Evolutionary conservation across 2,113 vertebrate species (phyloP), one percentile per base, ranked within the genome.

Genomic region (Myotis lucifugus): DNA sequence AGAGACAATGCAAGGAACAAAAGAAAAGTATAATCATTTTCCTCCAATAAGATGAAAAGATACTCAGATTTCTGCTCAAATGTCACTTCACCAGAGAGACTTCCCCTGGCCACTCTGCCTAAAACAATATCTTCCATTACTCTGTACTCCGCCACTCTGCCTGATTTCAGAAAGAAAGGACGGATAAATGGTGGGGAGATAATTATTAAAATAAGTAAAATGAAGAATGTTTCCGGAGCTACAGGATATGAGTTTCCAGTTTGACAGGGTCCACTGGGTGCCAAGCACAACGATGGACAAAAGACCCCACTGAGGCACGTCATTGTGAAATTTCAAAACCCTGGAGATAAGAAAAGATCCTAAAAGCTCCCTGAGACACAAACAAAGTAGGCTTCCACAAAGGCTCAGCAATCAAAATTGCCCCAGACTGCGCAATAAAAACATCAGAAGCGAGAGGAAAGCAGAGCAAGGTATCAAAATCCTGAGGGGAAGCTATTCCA

Each of bases 401-500:
- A 95, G 70, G 10, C 66, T 78, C 56, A 48, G 89, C 78, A 40
- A 56, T 69, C 64, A 93, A 52, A 93, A 91, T 70, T 13, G 46
- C 74, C 73, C 79, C 46, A 67, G 67, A 77, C 15, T 48, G 64
- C 89, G 96, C 91, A 27, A 66, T 88, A 73, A 91, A 94, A 95
- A 93, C 77, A 88, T 94, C 85, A 86, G 94, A 93, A 86, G 66
- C 90, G 7, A 12, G 9, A 64, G 81, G 73, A 78, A 86, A 89
- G 88, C 48, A 83, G 79, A 89, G 37, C 46, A 46, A 83, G 25
- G 34, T 59, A 59, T 54, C 50, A 59, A 40, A 72, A 93, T 73
- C 72, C 85, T 37, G 11, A 42, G 73, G 83, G 54, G 37, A 77
- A 40, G 72, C 23, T 42, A 69, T 79, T 78, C 42, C 56, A 64